A percentile compares a stretch with the other conserved stretches of the same genome.
phyloP scores from a whole-genome alignment of 1,140 invertebrate species.

The Dendrolimus punctatus region DNA sequence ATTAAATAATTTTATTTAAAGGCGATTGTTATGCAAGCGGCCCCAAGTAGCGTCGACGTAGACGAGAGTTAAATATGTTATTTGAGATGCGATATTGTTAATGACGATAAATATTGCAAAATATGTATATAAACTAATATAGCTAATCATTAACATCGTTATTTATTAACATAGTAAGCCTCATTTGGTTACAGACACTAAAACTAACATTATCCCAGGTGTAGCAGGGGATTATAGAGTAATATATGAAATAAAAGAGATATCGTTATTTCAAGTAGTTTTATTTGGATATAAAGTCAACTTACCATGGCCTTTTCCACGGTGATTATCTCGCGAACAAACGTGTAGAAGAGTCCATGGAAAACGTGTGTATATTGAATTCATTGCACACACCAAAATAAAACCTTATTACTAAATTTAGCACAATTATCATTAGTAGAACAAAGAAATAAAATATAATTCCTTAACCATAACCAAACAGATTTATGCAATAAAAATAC shows the following conservation, averaged over 20 bases:
- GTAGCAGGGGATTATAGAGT: neutral
- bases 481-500: too few relatives aligned
- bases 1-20: too few relatives aligned
- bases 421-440: neutral
- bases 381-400: constrained; percentile 42
- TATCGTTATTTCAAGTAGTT: constrained; percentile 30
- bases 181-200: too few relatives aligned
- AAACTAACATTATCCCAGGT: too few relatives aligned
- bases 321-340: constrained; percentile 36
- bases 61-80: too few relatives aligned
- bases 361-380: constrained; percentile 60
- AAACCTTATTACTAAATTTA: constrained; percentile 10
- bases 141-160: too few relatives aligned
- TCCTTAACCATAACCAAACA: neutral
- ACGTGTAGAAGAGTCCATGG: constrained; percentile 62
- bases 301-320: constrained; percentile 67
- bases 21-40: too few relatives aligned
- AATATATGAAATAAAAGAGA: constrained; percentile 40
- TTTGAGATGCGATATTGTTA: too few relatives aligned
- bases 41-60: too few relatives aligned
- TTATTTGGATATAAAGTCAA: constrained; percentile 51
- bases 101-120: too few relatives aligned
- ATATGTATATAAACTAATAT: too few relatives aligned
- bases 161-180: too few relatives aligned
- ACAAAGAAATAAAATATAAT: constrained; percentile 6